phyloP scores from a whole-genome alignment of 1,140 invertebrate species.

The Cataglyphis hispanica region DNA sequence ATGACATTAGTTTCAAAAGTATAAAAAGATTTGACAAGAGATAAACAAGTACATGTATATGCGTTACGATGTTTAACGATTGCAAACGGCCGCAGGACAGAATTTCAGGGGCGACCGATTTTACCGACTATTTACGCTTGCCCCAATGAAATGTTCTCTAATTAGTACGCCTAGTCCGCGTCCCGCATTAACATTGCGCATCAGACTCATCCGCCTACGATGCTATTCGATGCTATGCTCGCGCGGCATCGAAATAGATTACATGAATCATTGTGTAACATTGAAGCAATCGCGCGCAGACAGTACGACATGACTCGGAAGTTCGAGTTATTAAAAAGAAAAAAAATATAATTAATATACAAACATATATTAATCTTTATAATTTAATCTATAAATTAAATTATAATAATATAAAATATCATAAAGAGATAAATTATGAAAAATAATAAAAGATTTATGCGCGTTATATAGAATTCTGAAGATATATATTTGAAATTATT shows the following conservation, averaged over 20 bases:
- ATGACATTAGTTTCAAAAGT: conserved; percentile 14
- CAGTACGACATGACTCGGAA: background rate
- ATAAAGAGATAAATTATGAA: background rate
- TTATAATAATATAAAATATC: too few species aligned
- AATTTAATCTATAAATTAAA: background rate
- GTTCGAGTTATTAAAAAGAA: background rate
- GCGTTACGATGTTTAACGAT: conserved; percentile 24
- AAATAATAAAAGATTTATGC: background rate
- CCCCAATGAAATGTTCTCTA: conserved; percentile 57
- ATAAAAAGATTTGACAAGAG: conserved; percentile 18
- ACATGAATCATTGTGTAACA: conserved; percentile 32
- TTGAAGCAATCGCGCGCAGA: background rate
- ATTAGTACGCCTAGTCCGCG: conserved; percentile 58
- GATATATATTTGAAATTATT: too few species aligned
- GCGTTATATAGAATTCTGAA: too few species aligned
- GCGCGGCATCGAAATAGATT: conserved; percentile 52
- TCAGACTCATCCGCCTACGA: conserved; percentile 47
- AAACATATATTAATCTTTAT: background rate
- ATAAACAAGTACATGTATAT: background rate
- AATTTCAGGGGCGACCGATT: conserved; percentile 56
- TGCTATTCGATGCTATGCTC: conserved; percentile 42
- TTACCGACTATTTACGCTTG: conserved; percentile 53
- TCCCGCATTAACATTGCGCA: conserved; percentile 53
- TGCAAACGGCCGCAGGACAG: conserved; percentile 14
- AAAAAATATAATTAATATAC: background rate